These are phyloP conservation scores for Channallabes apus DNA, from an alignment of 2,797 vertebrate species.

Conservation along the genomic window DNA sequence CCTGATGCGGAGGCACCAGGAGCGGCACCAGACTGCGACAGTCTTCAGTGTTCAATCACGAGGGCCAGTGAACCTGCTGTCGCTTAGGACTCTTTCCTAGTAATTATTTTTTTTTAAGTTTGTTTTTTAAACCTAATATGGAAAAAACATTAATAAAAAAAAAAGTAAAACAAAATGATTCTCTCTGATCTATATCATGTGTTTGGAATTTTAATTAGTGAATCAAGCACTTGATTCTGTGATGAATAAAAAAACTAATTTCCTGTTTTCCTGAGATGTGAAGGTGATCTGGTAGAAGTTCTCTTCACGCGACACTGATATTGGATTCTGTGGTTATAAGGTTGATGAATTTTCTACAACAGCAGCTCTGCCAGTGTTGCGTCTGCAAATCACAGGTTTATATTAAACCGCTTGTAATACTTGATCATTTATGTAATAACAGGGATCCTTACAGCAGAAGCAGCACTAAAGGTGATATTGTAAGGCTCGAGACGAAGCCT, in stretches of 20 bases:
- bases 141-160: conserved; percentile 51
- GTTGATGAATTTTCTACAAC: not conserved
- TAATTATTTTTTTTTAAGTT: conserved; percentile 52
- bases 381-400: not conserved
- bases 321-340: not conserved
- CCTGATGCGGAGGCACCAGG: conserved; percentile 46
- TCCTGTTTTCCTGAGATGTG: not conserved
- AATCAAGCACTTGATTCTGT: too few relatives aligned
- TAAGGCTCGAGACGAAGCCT: too few relatives aligned
- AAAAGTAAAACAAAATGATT: conserved; percentile 11
- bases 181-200: not conserved
- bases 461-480: too few relatives aligned
- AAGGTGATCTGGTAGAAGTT: not conserved
- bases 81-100: conserved; percentile 53
- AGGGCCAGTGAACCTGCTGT: conserved; percentile 43
- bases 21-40: conserved; percentile 28
- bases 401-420: not conserved
- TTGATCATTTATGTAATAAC: not conserved
- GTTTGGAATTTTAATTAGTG: not conserved
- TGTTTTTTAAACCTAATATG: conserved; percentile 52
- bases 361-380: not conserved
- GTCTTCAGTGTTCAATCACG: not conserved
- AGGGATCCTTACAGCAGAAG: not conserved
- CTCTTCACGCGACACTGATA: not conserved
- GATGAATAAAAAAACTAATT: not conserved